phyloP scores from a whole-genome alignment of 2,113 vertebrate genomes.

The Pachypanchax playfairii region DNA sequence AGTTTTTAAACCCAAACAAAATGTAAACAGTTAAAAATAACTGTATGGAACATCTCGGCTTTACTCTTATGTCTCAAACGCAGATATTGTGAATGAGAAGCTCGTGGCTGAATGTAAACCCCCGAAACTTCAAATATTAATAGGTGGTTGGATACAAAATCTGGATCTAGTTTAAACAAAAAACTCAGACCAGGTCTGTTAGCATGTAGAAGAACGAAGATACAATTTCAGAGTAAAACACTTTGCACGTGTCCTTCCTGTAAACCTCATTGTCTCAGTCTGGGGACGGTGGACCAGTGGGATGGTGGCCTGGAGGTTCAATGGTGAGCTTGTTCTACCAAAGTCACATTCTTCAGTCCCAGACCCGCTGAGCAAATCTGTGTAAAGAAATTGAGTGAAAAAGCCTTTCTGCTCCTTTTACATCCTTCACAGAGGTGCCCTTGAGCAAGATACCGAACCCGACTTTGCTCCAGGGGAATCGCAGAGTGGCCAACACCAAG shows the following conservation, averaged over 20 bases:
- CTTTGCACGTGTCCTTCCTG: constrained; percentile 32
- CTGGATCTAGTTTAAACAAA: too few relatives aligned
- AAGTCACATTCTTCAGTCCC: constrained; percentile 42
- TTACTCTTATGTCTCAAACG: too few relatives aligned
- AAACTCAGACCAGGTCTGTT: too few relatives aligned
- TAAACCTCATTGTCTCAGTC: constrained; percentile 56
- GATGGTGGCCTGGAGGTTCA: constrained; percentile 46
- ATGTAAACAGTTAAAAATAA: neutral
- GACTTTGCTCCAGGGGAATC: constrained; percentile 20
- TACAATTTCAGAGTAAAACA: too few relatives aligned
- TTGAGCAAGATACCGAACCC: constrained; percentile 49
- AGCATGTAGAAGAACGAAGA: too few relatives aligned
- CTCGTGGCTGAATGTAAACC: too few relatives aligned
- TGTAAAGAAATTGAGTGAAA: constrained; percentile 58
- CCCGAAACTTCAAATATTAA: too few relatives aligned
- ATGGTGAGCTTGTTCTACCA: constrained; percentile 44
- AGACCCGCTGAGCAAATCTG: constrained; percentile 38
- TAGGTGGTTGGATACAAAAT: too few relatives aligned
- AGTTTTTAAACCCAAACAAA: neutral
- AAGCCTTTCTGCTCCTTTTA: constrained; percentile 50
- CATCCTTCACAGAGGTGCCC: constrained; percentile 56
- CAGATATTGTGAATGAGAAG: neutral
- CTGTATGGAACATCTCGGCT: too few relatives aligned
- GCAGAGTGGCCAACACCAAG: constrained; percentile 15
- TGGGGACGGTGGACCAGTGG: constrained; percentile 33